A percentile compares a stretch with the other conserved stretches of the same genome.
phyloP scores from a whole-genome alignment of 2,888 invertebrate species.

The Sepiola atlantica region DNA sequence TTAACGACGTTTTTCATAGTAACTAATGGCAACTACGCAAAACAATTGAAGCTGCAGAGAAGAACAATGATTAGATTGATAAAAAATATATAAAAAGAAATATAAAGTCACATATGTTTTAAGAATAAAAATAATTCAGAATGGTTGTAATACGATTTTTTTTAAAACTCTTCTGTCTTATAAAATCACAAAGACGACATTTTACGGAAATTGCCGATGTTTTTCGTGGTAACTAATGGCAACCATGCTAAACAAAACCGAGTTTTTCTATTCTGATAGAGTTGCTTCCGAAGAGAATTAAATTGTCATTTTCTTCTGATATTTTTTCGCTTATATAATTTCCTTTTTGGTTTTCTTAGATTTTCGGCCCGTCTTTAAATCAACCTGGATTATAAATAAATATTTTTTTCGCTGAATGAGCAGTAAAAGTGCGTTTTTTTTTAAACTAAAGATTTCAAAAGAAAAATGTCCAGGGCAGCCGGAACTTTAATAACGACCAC shows the following conservation, averaged over 20 bases:
- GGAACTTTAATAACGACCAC: conserved; percentile 74
- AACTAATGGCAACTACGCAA: neutral
- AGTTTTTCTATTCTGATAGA: too few relatives aligned
- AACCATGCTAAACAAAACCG: neutral
- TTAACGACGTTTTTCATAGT: neutral
- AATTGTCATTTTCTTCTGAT: neutral
- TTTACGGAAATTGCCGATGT: neutral
- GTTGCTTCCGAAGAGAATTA: too few relatives aligned
- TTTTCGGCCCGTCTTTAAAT: neutral
- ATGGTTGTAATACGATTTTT: too few relatives aligned
- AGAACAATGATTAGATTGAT: too few relatives aligned
- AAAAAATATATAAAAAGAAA: too few relatives aligned
- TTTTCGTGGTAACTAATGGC: neutral
- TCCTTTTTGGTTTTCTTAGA: neutral
- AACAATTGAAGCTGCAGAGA: neutral
- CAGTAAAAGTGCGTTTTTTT: neutral
- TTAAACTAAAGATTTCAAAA: neutral
- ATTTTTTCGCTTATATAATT: neutral
- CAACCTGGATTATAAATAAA: neutral
- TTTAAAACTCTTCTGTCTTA: too few relatives aligned
- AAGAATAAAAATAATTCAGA: too few relatives aligned
- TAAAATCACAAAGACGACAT: too few relatives aligned
- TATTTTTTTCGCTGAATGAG: neutral
- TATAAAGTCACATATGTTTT: too few relatives aligned
- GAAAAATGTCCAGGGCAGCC: conserved; percentile 73